Evolutionary conservation across 2,888 invertebrate genomes (phyloP), one percentile per base, ranked within the genome.

Genomic region (Eilema sororculum): DNA sequence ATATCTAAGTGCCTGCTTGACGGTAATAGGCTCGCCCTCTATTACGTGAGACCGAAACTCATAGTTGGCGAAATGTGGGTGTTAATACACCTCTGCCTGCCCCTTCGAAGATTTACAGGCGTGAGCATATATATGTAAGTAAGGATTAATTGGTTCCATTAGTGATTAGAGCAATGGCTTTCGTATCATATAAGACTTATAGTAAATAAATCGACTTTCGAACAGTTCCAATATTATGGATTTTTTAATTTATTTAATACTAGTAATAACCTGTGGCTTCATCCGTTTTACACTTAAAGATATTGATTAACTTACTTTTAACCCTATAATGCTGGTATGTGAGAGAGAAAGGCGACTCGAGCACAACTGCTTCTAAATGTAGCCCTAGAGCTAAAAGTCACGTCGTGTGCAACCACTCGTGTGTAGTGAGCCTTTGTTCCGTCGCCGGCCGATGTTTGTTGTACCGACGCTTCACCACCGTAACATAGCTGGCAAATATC

Each of bases 401-500:
- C 58, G 59, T 61, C 67, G 73, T 76, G 68, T 60, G 69, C 52
- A 52, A 33, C 71, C 46, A 67, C 52, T 61, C 65, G 59, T 69
- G 57, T 74, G 65, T 28, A 72, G 66, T 70, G 69, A 59, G 62
- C 65, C 71, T 74, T 77, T 77, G 77, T 78, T 20, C 63, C 12
- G 61, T 59, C 28, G 63, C 56, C 59, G 41, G 65, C 65, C 69
- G 69, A 70, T 73, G 78, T 72, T 77, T 75, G 69, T 77, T 66
- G 76, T 74, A 73, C 62, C 33, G 22, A 60, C 67, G 69, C 62
- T 71, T 68, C 69, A 70, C 71, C 33, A 59, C 66, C 22, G 57
- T 22, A 13, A 10, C 28, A 13, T 16, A 37, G 25, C 63, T 16
- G 24, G 59, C 12, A 57, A 20, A 37, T 37, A 12, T 58, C 16